Conservation (phyloP, 2,797 vertebrate species). For the Mus minutoides region DNA sequence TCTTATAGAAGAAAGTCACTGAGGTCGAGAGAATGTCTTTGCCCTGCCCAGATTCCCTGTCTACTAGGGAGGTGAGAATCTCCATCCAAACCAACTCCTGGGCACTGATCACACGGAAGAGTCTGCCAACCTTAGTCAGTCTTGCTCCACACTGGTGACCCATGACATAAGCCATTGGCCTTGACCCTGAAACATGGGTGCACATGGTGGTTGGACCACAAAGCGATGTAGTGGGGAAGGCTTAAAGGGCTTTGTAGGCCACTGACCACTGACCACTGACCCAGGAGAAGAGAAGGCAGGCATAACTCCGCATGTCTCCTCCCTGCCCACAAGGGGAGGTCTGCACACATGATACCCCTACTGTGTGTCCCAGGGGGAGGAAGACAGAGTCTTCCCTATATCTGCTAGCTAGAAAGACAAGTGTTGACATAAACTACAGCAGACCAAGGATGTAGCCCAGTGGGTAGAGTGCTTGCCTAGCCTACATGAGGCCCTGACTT, state of each 20-base stretch:
- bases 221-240: neutral
- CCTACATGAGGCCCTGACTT: neutral
- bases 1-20: neutral
- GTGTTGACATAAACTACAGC: neutral
- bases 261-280: neutral
- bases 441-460: neutral
- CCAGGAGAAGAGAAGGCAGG: conserved; percentile 7
- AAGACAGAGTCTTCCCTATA: neutral
- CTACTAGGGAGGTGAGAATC: neutral
- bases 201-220: neutral
- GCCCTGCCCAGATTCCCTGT: neutral
- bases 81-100: neutral
- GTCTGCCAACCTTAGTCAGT: neutral
- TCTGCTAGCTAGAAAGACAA: neutral
- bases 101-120: neutral
- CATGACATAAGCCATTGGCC: neutral
- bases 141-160: neutral
- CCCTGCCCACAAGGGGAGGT: neutral
- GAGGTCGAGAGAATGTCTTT: neutral
- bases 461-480: neutral
- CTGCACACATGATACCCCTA: neutral
- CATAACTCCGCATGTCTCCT: neutral
- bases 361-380: too few species aligned
- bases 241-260: conserved; percentile 7
- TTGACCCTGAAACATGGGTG: accelerated